Evolutionary conservation across 2,888 invertebrate species (phyloP).

Genomic region (Oligia strigilis): DNA sequence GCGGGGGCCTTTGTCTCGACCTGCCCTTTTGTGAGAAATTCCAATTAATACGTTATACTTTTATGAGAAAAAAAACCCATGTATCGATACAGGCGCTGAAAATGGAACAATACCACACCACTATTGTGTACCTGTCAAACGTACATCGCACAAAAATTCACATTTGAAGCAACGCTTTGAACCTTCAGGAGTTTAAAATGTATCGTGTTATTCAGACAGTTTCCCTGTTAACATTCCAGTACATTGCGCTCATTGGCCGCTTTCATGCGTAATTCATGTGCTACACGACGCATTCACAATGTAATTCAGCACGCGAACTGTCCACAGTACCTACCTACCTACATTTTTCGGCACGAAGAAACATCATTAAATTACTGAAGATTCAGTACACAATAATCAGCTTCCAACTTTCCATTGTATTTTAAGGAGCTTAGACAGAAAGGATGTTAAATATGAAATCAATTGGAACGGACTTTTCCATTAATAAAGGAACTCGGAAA

Average conservation of each 20-base stretch:
- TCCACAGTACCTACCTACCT: constrained; percentile 62
- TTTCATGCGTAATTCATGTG: constrained; percentile 87
- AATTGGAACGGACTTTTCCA: constrained; percentile 86
- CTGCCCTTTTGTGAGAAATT: constrained; percentile 80
- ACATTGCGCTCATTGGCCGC: constrained; percentile 81
- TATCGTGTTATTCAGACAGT: constrained; percentile 47
- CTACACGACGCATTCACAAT: constrained; percentile 85
- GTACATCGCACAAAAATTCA: constrained; percentile 40
- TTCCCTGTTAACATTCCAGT: constrained; percentile 73
- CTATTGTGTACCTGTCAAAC: constrained; percentile 68
- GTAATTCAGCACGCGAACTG: constrained; percentile 81
- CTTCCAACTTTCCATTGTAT: constrained; percentile 61
- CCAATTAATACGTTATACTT: constrained; percentile 82
- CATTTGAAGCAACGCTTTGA: constrained; percentile 33
- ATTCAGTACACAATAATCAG: constrained; percentile 59
- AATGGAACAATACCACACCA: constrained; percentile 73
- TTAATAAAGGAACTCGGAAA: constrained; percentile 84
- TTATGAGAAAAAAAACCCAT: constrained; percentile 66
- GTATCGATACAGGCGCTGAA: constrained; percentile 72
- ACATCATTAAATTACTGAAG: constrained; percentile 60
- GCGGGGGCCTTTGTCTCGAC: constrained; percentile 74
- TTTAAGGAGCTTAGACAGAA: constrained; percentile 71
- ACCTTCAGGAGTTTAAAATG: constrained; percentile 52
- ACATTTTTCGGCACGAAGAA: constrained; percentile 63
- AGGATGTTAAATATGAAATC: constrained; percentile 86